A percentile compares a stretch with the other conserved stretches of the same genome.
Evolutionary conservation across 1,140 invertebrate species (phyloP).

Genomic region (Drosophila parabipectinata): DNA sequence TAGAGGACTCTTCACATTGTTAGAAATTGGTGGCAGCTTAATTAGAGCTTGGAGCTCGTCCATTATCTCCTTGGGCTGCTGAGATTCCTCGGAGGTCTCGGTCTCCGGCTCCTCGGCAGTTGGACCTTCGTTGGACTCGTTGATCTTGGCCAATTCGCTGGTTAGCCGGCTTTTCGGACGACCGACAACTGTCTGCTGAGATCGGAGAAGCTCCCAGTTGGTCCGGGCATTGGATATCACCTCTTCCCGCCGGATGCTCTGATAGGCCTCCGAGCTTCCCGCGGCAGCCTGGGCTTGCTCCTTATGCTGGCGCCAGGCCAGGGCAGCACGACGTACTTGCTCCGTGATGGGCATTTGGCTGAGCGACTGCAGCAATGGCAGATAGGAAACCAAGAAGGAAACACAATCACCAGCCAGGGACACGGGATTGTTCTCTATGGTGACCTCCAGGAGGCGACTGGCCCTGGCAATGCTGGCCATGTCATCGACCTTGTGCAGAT

Average conservation of each 20-base stretch:
- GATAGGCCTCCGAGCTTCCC: slow-evolving; percentile 87
- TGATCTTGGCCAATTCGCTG: slow-evolving; percentile 74
- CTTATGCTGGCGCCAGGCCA: slow-evolving; percentile 90
- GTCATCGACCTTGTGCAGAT: slow-evolving; percentile 90
- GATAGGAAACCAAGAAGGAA: slow-evolving; percentile 91
- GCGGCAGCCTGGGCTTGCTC: slow-evolving; percentile 88
- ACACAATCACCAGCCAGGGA: slow-evolving; percentile 89
- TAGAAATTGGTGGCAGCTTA: slow-evolving; percentile 57
- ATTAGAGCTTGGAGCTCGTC: slow-evolving; percentile 86
- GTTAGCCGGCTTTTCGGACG: slow-evolving; percentile 62
- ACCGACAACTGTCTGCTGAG: slow-evolving; percentile 84
- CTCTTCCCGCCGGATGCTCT: slow-evolving; percentile 89
- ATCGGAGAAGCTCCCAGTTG: slow-evolving; percentile 91
- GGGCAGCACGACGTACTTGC: slow-evolving; percentile 89
- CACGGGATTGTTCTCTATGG: slow-evolving; percentile 94
- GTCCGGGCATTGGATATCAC: slow-evolving; percentile 92
- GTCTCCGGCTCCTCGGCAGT: slow-evolving; percentile 71
- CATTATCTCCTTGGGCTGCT: slow-evolving; percentile 45
- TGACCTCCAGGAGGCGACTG: slow-evolving; percentile 90
- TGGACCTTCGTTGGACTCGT: slow-evolving; percentile 67
- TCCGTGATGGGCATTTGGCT: slow-evolving; percentile 91
- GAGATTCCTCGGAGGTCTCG: slow-evolving; percentile 88
- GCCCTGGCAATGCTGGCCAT: slow-evolving; percentile 91
- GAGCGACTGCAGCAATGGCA: slow-evolving; percentile 88
- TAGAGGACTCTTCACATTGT: slow-evolving; percentile 41